Base-by-base conservation (phyloP, 2,797 vertebrate species). In the Chiroxiphia lanceolata region DNA sequence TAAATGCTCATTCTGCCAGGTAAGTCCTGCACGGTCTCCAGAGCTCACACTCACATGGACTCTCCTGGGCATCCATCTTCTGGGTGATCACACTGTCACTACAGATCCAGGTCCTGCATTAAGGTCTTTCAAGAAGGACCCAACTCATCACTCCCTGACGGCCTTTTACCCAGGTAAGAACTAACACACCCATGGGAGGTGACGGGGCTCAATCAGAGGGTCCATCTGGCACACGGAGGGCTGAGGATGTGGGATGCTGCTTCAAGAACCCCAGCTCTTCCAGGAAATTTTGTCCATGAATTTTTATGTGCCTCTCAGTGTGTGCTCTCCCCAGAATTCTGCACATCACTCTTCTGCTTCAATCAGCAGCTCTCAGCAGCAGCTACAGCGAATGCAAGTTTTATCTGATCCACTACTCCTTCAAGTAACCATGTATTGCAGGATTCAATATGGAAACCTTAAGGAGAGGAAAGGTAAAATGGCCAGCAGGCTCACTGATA, bases 31-130 rank as follows among this genome's bases (percentile, higher is more conserved):
- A 71, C 44, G 23, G 22, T 10, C 31, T 40, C 33, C 56, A 50
- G 38, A 65, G 42, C n/a, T 79, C 16, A 0, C 9, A 23, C 3
- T n/a, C 61, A 16, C 2, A 1, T 0, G 4, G 44, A 16, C 38
- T 76, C 34, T 63, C 33, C 45, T 15, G 25, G 5, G n/a, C 31
- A 31, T 33, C 36, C 31, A 11, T 21, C 4, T 51, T 27, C 38
- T 56, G 40, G 7, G 0, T 44, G 76, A 56, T 38, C 42, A 12
- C 38, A 13, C 29, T 2, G 2, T 10, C 25, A 9, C 6, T 25
- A 9, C 29, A 76, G 20, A n/a, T 7, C 10, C 34, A 65, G 31
- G 18, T 56, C 18, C 56, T 64, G 26, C 3, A n/a, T 1, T 14
- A 31, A 44, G 0, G 6, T 17, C 33, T 57, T 54, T 8, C 54